Evolutionary conservation across 2,113 vertebrate species (phyloP).

Genomic region (Platysternon megacephalum): DNA sequence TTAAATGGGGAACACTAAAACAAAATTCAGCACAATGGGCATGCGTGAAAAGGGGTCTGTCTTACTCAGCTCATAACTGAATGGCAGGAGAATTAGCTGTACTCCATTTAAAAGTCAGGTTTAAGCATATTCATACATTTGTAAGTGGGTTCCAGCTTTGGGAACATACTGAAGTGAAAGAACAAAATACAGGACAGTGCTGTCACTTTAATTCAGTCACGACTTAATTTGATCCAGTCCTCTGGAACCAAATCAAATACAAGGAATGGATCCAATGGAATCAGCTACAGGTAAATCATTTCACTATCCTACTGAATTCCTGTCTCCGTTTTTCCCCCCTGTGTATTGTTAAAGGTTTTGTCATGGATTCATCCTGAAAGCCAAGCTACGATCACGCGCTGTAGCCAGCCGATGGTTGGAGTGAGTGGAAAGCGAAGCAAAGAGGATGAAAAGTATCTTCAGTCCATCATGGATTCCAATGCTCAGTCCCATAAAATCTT

Average conservation of each 20-base stretch:
- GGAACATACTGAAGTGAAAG: neutral
- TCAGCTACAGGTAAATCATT: neutral
- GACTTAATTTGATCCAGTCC: slow-evolving; percentile 9
- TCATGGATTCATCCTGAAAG: slow-evolving; percentile 99
- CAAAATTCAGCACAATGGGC: neutral
- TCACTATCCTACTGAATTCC: neutral
- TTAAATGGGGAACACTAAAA: neutral
- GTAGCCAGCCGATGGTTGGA: slow-evolving; percentile 96
- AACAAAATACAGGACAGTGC: neutral
- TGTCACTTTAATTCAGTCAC: neutral
- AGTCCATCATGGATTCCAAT: slow-evolving; percentile 97
- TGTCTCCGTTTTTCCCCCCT: neutral
- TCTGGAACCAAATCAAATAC: neutral
- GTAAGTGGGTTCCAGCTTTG: slow-evolving; percentile 5
- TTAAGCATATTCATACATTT: neutral
- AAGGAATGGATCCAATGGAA: neutral
- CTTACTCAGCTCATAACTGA: neutral
- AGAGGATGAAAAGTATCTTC: slow-evolving; percentile 96
- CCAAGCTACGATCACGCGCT: slow-evolving; percentile 94
- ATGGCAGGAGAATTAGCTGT: neutral
- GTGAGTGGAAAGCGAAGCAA: slow-evolving; percentile 94
- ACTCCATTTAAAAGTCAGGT: neutral
- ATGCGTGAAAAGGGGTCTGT: neutral
- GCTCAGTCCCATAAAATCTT: slow-evolving; percentile 98
- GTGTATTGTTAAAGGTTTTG: slow-evolving; percentile 82